Evolutionary conservation across 2,797 vertebrate species (phyloP), one percentile per base, ranked within the genome.

Genomic region (Neostethus bicornis): DNA sequence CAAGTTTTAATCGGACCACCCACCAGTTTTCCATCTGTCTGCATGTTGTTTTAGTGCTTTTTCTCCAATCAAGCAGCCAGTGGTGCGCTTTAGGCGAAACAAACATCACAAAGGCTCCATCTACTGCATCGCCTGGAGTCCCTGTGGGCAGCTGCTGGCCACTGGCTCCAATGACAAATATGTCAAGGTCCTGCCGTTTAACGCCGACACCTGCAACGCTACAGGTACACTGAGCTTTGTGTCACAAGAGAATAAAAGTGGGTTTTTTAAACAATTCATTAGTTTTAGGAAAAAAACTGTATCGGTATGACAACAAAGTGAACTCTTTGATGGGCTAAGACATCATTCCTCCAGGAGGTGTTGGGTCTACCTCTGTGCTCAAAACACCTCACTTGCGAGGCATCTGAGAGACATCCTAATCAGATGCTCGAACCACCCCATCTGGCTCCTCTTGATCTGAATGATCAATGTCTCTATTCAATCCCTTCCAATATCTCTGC

Each of bases 31-130:
- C 3, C 38, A 19, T 41, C 7, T 7, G 12, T 32, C 8, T 0
- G 5, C 51, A 2, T 55, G 47, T 50, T 34, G 24, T 68, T 41
- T 23, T 54, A 96, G 95, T 85, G 76, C 79, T 69, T 86, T 92
- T 45, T 90, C 83, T 46, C 71, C 83, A 63, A 88, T 87, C 58
- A 94, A 92, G 61, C 95, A 94, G 73, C 95, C 96, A 4, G 87
- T 84, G 19, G 92, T 98, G 45, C 94, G 94, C 77, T 99, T 99
- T 88, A 94, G 96, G 80, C 94, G 97, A 74, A 99, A 98, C 87
- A 99, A 99, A 73, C 97, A 99, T 84, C 97, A 99, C 82, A 99
- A 98, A 79, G 97, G 97, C 70, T 98, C 96, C 0, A 99, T 99
- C 85, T 99, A 99, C 85, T 99, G 97, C 42, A 95, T 97, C 49